Base-by-base conservation (phyloP, 2,113 vertebrate species). In the Vulpes ferrilata region DNA sequence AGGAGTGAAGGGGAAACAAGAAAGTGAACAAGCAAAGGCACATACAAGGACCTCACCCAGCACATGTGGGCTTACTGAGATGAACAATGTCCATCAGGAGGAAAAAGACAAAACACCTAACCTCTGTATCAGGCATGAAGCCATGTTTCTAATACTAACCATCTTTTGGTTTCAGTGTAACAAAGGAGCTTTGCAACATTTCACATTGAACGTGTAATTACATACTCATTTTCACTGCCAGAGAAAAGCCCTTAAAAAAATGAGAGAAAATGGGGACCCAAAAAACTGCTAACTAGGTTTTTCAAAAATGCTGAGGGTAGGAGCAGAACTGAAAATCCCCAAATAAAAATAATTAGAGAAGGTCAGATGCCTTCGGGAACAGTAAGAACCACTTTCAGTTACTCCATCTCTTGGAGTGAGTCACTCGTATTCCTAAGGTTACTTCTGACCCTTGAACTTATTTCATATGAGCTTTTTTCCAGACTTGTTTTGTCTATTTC, bases 291-390 rank as follows among this genome's bases (percentile, higher is more conserved):
- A 59, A 73, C 17, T 32, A 87, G 13, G 7, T 89, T 82, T 89
- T 67, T 59, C 8, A 10, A 67, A 81, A 84, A 90, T 94, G 51
- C 20, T n/a, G 89, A 32, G 23, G 92, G 53, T 35, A 90, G 71
- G 17, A 74, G 8, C 55, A 94, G 76, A 91, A n/a, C 23, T 73
- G 48, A 93, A 94, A 94, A 95, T 51, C 17, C 35, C 51, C 17
- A 79, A 91, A 88, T 91, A 93, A 89, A 92, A 92, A 78, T 64
- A 82, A 94, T 82, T 65, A 65, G 94, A 90, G 65, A 94, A 53
- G 48, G 74, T 79, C 62, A 62, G 43, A 71, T 38, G 48, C 7
- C 80, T 62, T 69, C 7, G 16, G 20, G 19, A 43, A 88, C 22
- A 76, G n/a, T 38, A 82, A 81, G 60, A 90, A 82, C 0, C 25